Base-by-base conservation (phyloP, 2,113 vertebrate species). In the Puffinus mauretanicus region DNA sequence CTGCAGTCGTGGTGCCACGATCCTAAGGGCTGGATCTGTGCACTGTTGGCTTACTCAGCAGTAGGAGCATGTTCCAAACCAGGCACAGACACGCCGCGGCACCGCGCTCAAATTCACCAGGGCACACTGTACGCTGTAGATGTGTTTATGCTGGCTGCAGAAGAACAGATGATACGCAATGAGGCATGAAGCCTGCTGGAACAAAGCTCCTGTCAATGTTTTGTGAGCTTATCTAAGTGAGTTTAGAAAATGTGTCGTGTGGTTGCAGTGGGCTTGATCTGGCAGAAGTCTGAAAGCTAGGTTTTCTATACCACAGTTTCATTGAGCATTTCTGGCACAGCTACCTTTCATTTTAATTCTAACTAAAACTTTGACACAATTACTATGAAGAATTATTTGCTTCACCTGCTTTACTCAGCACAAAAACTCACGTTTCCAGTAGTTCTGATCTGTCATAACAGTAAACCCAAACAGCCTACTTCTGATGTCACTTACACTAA, bases 121-220 rank as follows among this genome's bases (percentile, higher is more conserved):
- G 61, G 66, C 66, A 6, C 49, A 8, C 40, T 57, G 61, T 40
- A 61, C 58, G 2, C 52, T 29, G 14, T 82, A 34, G 66, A 79
- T 80, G 88, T 78, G 83, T 88, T 95, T 86, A 42, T 75, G 67
- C 83, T 95, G 83, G 64, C 88, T 91, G 47, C 67, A 62, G 86
- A 90, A 90, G 90, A 95, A 83, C 76, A 95, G 94, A 94, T 86
- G 86, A 94, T 90, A 73, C 0, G 19, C 54, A 93, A 88, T 70
- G 88, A 90, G 91, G 71, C 94, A 78, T 81, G 80, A 94, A 94
- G 86, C 76, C 86, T 96, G 86, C 88, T 95, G 86, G 93, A 96
- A 95, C 86, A 96, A 95, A 96, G 91, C 86, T 93, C 60, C 80
- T 73, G 76, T 90, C 86, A 83, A 49, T 81, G 80, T 88, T 95